phyloP scores from a whole-genome alignment of 2,888 invertebrate genomes.

The Agonopterix alstromeriana region DNA sequence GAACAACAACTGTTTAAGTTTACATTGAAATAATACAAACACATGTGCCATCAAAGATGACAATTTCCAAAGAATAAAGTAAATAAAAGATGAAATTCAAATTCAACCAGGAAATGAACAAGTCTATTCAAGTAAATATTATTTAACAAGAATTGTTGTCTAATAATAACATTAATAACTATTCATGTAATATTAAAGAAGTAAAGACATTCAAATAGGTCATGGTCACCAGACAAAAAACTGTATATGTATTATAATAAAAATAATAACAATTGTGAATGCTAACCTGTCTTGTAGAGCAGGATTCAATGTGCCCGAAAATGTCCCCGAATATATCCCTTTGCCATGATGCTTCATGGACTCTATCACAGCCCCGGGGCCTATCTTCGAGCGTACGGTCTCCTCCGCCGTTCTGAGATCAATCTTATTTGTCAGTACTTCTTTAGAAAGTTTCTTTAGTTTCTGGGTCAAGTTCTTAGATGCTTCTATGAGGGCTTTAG shows the following conservation, averaged over 20 bases:
- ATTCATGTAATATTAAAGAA: neutral
- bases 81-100: too few species aligned
- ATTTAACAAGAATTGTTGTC: too few species aligned
- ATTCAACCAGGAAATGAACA: too few species aligned
- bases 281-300: slow-evolving; percentile 88
- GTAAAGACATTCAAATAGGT: neutral
- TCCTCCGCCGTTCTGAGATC: slow-evolving; percentile 68
- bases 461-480: slow-evolving; percentile 95
- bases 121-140: too few species aligned
- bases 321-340: slow-evolving; percentile 97
- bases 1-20: neutral
- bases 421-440: slow-evolving; percentile 86
- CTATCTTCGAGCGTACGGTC: slow-evolving; percentile 60
- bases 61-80: too few species aligned
- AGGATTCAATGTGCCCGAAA: slow-evolving; percentile 95
- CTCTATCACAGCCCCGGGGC: slow-evolving; percentile 88
- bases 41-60: too few species aligned
- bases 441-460: slow-evolving; percentile 91
- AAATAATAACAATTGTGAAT: too few species aligned
- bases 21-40: neutral
- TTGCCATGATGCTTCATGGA: slow-evolving; percentile 96
- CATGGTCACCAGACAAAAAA: neutral
- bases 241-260: neutral
- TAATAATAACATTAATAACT: too few species aligned
- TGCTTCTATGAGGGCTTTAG: slow-evolving; percentile 90